Conservation (phyloP, 1,140 invertebrate genomes). For the Bombus waltoni region DNA sequence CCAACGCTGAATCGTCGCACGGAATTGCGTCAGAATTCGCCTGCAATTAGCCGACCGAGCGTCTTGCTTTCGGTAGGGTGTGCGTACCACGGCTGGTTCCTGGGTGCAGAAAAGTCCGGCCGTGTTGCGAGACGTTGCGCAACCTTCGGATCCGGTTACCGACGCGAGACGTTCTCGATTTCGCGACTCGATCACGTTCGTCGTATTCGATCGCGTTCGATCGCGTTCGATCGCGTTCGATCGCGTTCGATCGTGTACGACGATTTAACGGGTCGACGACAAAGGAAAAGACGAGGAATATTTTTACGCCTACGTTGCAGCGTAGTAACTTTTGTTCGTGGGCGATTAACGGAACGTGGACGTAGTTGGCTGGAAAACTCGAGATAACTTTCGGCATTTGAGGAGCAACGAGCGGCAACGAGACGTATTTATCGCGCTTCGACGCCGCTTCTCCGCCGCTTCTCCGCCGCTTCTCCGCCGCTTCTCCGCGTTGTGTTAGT, state of each 20-base stretch:
- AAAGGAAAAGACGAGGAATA: too few species aligned
- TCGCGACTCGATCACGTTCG: not conserved
- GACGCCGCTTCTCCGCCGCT: too few species aligned
- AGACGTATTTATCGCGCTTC: too few species aligned
- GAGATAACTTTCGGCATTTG: too few species aligned
- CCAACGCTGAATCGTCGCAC: slow-evolving; percentile 29
- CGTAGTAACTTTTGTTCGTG: rapidly evolving
- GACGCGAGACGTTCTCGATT: not conserved
- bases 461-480: too few species aligned
- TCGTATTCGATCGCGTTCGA: not conserved
- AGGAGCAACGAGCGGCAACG: too few species aligned
- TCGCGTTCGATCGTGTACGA: not conserved
- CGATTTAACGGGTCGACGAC: not conserved
- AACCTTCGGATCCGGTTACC: slow-evolving; percentile 21
- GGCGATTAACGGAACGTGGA: too few species aligned
- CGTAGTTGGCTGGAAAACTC: too few species aligned
- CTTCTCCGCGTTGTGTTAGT: too few species aligned
- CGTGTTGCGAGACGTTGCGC: not conserved
- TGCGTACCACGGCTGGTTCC: not conserved
- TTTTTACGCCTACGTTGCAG: not conserved
- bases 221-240: not conserved
- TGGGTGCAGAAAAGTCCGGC: not conserved
- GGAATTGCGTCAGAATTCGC: slow-evolving; percentile 68
- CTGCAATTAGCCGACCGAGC: slow-evolving; percentile 65
- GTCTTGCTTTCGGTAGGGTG: slow-evolving; percentile 20